Evolutionary conservation across 2,113 vertebrate species (phyloP), one percentile per base, ranked within the genome.

Genomic region (Pollimyrus isidori): DNA sequence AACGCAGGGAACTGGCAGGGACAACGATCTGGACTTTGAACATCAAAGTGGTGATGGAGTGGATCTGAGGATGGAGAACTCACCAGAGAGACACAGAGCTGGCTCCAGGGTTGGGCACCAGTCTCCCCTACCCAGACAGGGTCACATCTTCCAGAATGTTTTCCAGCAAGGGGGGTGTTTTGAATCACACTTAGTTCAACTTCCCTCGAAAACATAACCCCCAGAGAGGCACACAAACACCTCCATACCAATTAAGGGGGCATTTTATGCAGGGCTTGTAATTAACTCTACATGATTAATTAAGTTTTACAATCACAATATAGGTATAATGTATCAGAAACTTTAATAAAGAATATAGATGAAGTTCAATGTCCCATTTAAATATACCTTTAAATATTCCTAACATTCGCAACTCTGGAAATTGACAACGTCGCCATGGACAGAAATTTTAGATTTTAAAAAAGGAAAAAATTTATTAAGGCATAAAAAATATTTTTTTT

Each of bases 401-500:
- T 42, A 35, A 19, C 15, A 80, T 80, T 42, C 19, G 15, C 4
- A 3, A 17, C 73, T 19, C 30, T 80, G 35, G 39, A 80, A 42
- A 80, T 69, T 30, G 3, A 69, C 35, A 80, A 80, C 35, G 42
- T 80, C 35, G 15, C 73, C 35, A 80, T 39, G 73, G 30, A 80
- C 73, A 80, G 35, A 62, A 46, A 84, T 84, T 95, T 96, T 96
- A 96, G 95, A 96, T 30, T 69, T 69, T 96, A 95, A 92, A 90
- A 95, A 96, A 95, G 94, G 91, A 94, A 94, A 95, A 94, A 97
- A 96, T 98, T 98, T 98, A 98, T 98, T 99, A 98, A 98, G 96
- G 97, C 98, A 99, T 97, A 98, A 96, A 56, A 99, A 99, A 98
- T 98, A 98, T 98, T 97, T 98, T 97, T 97, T 35, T 98, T 95